Evolutionary conservation across 2,888 invertebrate species (phyloP).

Genomic region (Pristionchus entomophagus): DNA sequence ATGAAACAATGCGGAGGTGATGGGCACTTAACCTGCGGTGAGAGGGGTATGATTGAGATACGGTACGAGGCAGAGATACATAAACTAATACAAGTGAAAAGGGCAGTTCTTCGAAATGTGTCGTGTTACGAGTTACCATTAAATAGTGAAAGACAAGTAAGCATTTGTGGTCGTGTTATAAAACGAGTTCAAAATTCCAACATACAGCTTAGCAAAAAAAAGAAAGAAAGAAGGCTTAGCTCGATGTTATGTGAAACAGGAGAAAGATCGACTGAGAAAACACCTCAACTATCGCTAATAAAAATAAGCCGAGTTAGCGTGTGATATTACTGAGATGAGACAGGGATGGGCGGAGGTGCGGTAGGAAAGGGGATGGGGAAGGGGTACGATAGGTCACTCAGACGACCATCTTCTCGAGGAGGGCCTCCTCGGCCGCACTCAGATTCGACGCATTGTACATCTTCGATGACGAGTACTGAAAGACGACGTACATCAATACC

Average conservation of each 20-base stretch:
- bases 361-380: background rate
- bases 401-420: slow-evolving; percentile 22
- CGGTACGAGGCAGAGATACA: background rate
- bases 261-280: background rate
- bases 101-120: background rate
- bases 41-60: background rate
- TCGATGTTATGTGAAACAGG: background rate
- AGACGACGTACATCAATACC: too few species aligned
- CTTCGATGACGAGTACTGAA: slow-evolving; percentile 31
- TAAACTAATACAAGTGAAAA: background rate
- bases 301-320: slow-evolving; percentile 4
- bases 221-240: background rate
- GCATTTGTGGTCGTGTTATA: slow-evolving; percentile 29
- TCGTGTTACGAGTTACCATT: slow-evolving; percentile 20
- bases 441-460: slow-evolving; percentile 6
- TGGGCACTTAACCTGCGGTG: background rate
- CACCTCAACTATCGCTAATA: background rate
- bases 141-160: slow-evolving; percentile 31
- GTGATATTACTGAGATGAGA: background rate
- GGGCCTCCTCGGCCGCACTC: background rate
- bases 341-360: background rate
- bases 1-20: background rate
- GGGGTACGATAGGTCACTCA: background rate
- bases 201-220: background rate
- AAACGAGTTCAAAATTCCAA: background rate